These are phyloP conservation scores for Dromius quadrimaculatus DNA, from an alignment of 2,888 invertebrate genomes.

Conservation along the genomic window DNA sequence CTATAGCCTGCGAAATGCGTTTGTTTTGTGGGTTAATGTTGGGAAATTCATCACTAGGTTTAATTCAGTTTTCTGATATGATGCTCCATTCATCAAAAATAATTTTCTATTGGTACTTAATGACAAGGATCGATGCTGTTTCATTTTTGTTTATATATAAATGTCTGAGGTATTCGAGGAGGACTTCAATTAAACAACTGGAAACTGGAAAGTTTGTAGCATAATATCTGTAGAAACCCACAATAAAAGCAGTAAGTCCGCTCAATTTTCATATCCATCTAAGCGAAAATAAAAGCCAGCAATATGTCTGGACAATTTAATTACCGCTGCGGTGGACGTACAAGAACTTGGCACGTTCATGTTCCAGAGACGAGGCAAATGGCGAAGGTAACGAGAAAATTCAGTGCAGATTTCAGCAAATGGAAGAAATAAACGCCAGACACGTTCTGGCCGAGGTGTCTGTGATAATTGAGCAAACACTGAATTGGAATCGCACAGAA, in stretches of 20 bases:
- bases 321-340: conserved; percentile 19
- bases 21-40: conserved; percentile 7
- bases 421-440: conserved; percentile 43
- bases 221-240: not conserved
- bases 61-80: not conserved
- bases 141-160: too few relatives aligned
- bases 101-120: not conserved
- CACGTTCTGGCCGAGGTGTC: conserved; percentile 29
- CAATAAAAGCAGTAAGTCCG: conserved; percentile 30
- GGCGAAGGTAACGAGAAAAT: conserved; percentile 49
- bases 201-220: not conserved
- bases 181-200: not conserved
- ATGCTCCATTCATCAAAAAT: not conserved
- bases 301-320: conserved; percentile 52
- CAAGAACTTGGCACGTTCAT: conserved; percentile 6
- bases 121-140: too few relatives aligned
- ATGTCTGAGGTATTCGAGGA: too few relatives aligned
- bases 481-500: not conserved
- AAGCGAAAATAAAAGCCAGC: conserved; percentile 48
- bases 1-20: not conserved
- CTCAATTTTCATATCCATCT: conserved; percentile 48
- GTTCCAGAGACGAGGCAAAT: conserved; percentile 9
- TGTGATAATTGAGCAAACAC: conserved; percentile 33
- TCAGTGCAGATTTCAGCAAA: conserved; percentile 49
- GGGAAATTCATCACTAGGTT: conserved; percentile 19